A percentile compares a stretch with the other conserved stretches of the same genome.
Evolutionary conservation across 2,797 vertebrate genomes (phyloP).

Genomic region (Ciconia nigra): DNA sequence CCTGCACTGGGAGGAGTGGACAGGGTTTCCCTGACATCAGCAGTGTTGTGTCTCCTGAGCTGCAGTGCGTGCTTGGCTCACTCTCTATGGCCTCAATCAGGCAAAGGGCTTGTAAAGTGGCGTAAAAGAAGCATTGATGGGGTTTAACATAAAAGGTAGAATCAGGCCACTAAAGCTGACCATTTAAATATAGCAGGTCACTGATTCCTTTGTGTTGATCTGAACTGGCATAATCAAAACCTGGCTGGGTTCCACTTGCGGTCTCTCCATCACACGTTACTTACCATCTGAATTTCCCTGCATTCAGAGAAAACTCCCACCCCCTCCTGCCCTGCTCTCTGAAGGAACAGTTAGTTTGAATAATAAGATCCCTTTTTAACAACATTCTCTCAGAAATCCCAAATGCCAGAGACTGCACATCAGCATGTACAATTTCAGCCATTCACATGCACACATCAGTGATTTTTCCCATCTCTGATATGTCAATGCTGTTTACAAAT

Average conservation of each 20-base stretch:
- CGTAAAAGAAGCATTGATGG: background rate
- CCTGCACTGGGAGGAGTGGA: background rate
- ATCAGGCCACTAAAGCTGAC: conserved; percentile 17
- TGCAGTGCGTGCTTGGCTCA: background rate
- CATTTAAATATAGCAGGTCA: conserved; percentile 43
- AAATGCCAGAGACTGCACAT: background rate
- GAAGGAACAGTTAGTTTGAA: conserved; percentile 14
- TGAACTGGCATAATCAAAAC: conserved; percentile 57
- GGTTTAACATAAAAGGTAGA: conserved; percentile 38
- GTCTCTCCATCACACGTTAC: background rate
- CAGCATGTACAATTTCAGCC: background rate
- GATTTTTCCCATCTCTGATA: background rate
- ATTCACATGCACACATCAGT: background rate
- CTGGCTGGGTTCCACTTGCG: conserved; percentile 11
- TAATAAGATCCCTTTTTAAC: background rate
- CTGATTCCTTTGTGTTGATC: conserved; percentile 37
- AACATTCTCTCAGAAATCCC: conserved; percentile 39
- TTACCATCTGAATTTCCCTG: conserved; percentile 17
- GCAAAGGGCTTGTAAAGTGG: conserved; percentile 2
- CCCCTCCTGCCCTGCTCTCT: background rate
- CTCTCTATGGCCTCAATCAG: background rate
- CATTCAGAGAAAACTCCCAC: conserved; percentile 1
- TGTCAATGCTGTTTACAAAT: background rate
- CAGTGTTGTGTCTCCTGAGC: background rate
- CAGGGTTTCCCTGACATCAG: background rate